These are phyloP conservation scores for Corydoras maculifer DNA, from an alignment of 2,113 vertebrate species.

Conservation along the genomic window DNA sequence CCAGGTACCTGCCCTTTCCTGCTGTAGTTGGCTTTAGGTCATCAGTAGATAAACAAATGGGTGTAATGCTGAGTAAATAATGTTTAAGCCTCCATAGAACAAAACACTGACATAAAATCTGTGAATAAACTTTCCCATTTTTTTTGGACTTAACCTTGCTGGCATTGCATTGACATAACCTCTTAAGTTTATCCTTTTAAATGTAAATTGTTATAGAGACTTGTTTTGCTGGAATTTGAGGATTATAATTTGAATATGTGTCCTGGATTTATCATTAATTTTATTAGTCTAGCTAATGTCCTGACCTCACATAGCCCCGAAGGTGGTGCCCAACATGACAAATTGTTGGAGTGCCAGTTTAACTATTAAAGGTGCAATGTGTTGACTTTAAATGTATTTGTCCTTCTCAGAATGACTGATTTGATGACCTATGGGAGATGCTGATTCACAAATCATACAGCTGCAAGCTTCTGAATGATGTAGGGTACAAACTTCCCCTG, in stretches of 20 bases:
- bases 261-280: too few relatives aligned
- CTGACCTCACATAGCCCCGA: slow-evolving; percentile 13
- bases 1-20: background rate
- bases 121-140: too few relatives aligned
- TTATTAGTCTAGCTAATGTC: too few relatives aligned
- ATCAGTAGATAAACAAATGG: slow-evolving; percentile 17
- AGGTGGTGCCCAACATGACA: slow-evolving; percentile 13
- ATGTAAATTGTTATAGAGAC: too few relatives aligned
- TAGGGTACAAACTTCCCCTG: background rate
- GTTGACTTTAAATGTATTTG: slow-evolving; percentile 19
- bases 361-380: slow-evolving; percentile 31
- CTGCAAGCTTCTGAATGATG: background rate
- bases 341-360: slow-evolving; percentile 17
- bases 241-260: too few relatives aligned
- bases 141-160: too few relatives aligned
- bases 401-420: background rate
- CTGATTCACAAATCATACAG: background rate
- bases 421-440: too few relatives aligned
- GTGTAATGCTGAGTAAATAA: slow-evolving; percentile 10
- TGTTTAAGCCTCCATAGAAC: background rate
- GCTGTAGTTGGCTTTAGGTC: background rate
- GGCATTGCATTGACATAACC: too few relatives aligned
- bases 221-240: too few relatives aligned
- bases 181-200: too few relatives aligned
- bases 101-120: background rate